Conservation (phyloP, 64 coral and sea anemone species). For the Montipora capricornis region DNA sequence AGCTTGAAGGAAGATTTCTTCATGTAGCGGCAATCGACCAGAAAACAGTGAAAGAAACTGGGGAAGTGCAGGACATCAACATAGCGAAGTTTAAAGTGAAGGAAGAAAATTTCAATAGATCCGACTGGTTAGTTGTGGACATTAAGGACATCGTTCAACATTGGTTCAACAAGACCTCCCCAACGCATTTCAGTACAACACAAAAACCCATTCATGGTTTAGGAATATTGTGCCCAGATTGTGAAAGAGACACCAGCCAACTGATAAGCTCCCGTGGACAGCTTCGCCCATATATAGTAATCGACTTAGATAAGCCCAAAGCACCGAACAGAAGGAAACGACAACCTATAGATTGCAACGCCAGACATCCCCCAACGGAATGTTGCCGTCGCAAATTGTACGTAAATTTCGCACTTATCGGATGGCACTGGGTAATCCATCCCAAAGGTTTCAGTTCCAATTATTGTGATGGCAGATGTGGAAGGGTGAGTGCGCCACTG, state of each 20-base stretch:
- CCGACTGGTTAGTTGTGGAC: neutral
- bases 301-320: constrained; percentile 30
- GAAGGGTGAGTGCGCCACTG: neutral
- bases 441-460: constrained; percentile 1
- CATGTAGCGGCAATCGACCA: neutral
- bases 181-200: neutral
- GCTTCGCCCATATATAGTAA: constrained; percentile 20
- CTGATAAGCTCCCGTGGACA: constrained; percentile 21
- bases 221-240: constrained; percentile 13
- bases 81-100: neutral
- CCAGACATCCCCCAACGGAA: neutral
- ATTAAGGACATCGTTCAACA: constrained; percentile 23
- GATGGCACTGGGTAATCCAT: constrained; percentile 27
- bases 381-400: neutral
- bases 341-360: neutral
- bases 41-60: neutral
- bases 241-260: neutral
- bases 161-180: constrained; percentile 17
- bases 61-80: neutral
- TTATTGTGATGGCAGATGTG: neutral
- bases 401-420: constrained; percentile 4
- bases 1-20: neutral
- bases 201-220: neutral
- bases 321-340: neutral
- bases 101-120: neutral